A percentile compares a stretch with the other conserved stretches of the same genome.
phyloP scores from a whole-genome alignment of 2,797 vertebrate species.

The Benthosema pterotum region DNA sequence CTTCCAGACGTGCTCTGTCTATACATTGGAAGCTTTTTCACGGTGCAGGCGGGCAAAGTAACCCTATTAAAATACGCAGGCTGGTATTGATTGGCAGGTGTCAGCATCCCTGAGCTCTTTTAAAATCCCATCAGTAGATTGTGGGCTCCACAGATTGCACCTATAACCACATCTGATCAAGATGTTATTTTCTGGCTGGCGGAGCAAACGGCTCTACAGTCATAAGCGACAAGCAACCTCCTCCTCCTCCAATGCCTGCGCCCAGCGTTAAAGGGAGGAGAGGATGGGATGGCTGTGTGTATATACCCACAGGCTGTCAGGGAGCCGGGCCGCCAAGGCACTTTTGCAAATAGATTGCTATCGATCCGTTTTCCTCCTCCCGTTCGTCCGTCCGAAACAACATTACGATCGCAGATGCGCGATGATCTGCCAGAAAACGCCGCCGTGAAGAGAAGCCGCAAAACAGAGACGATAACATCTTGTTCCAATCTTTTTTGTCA shows the following conservation, averaged over 20 bases:
- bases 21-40: background rate
- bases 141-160: slow-evolving; percentile 10
- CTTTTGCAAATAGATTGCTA: slow-evolving; percentile 44
- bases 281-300: slow-evolving; percentile 3
- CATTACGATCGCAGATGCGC: slow-evolving; percentile 30
- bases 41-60: background rate
- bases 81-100: slow-evolving; percentile 20
- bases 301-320: slow-evolving; percentile 21
- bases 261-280: slow-evolving; percentile 9
- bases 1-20: background rate
- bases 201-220: background rate
- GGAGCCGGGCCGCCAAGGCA: slow-evolving; percentile 27
- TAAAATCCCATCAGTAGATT: slow-evolving; percentile 16
- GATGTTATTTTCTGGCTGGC: slow-evolving; percentile 14
- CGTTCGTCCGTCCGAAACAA: too few relatives aligned
- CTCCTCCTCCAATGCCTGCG: slow-evolving; percentile 14
- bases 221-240: too few relatives aligned
- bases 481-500: slow-evolving; percentile 9
- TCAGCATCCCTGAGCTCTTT: slow-evolving; percentile 11
- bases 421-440: slow-evolving; percentile 27
- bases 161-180: slow-evolving; percentile 23
- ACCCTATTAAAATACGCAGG: background rate
- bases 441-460: slow-evolving; percentile 14
- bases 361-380: slow-evolving; percentile 45
- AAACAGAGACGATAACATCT: slow-evolving; percentile 18